Conservation (phyloP, 2,888 invertebrate genomes). For the Tenthredo mesomela region DNA sequence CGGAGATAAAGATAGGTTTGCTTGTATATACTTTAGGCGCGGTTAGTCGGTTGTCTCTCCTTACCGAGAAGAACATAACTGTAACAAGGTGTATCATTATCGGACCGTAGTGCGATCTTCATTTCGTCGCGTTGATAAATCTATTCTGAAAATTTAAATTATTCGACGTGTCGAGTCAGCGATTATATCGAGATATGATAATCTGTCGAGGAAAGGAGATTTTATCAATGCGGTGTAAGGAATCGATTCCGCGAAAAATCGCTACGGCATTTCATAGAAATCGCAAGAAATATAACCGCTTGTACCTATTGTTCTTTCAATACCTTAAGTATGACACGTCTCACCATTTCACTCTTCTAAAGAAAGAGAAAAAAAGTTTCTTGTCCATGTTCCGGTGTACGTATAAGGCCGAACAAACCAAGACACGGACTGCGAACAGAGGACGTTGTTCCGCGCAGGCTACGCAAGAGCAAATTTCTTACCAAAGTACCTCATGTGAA, state of each 20-base stretch:
- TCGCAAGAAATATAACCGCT: conserved; percentile 1
- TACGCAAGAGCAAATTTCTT: conserved; percentile 40
- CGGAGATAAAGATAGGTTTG: conserved; percentile 27
- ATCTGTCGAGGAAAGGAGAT: neutral
- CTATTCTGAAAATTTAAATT: neutral
- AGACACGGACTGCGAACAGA: conserved; percentile 1
- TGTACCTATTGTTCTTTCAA: neutral
- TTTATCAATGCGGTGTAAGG: neutral
- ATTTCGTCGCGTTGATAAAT: neutral
- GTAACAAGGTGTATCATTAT: conserved; percentile 38
- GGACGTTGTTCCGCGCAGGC: conserved; percentile 29
- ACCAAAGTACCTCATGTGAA: conserved; percentile 39
- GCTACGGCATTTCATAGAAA: neutral
- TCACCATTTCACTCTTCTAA: neutral
- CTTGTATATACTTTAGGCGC: conserved; percentile 34
- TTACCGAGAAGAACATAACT: neutral
- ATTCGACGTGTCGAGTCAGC: neutral
- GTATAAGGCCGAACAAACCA: neutral
- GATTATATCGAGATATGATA: neutral
- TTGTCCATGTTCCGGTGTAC: neutral
- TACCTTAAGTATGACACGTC: neutral
- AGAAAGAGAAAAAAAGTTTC: neutral
- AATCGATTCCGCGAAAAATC: neutral
- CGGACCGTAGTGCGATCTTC: neutral
- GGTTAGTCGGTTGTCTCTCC: conserved; percentile 26